Evolutionary conservation across 2,797 vertebrate genomes (phyloP).

Genomic region (Silurus aristotelis): DNA sequence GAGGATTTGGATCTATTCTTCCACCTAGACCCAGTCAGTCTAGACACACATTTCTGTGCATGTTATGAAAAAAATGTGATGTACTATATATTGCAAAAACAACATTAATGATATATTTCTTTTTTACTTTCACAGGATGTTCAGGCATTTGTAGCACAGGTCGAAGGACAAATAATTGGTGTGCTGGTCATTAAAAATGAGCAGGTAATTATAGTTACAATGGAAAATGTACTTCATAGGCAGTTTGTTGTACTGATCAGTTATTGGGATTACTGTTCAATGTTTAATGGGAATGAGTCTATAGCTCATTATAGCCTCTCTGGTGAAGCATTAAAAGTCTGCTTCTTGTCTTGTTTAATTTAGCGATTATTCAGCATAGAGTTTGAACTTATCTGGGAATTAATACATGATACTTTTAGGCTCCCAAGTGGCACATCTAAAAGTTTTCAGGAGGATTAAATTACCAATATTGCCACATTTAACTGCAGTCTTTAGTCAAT

Average conservation of each 20-base stretch:
- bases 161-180: conserved; percentile 78
- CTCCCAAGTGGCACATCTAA: neutral
- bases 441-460: neutral
- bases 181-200: conserved; percentile 83
- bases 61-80: neutral
- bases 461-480: neutral
- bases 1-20: conserved; percentile 78
- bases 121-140: conserved; percentile 71
- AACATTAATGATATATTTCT: neutral
- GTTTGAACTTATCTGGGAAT: neutral
- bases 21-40: conserved; percentile 78
- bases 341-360: too few relatives aligned
- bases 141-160: conserved; percentile 82
- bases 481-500: neutral
- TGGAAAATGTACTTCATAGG: neutral
- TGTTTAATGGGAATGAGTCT: neutral
- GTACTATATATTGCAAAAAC: neutral
- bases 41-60: neutral
- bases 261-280: neutral
- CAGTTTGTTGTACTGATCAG: neutral
- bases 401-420: neutral
- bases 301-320: neutral
- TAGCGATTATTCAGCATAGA: too few relatives aligned
- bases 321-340: neutral
- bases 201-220: conserved; percentile 73